Conservation (phyloP, 2,797 vertebrate genomes). For the Gymnoscopelus microlampas region DNA sequence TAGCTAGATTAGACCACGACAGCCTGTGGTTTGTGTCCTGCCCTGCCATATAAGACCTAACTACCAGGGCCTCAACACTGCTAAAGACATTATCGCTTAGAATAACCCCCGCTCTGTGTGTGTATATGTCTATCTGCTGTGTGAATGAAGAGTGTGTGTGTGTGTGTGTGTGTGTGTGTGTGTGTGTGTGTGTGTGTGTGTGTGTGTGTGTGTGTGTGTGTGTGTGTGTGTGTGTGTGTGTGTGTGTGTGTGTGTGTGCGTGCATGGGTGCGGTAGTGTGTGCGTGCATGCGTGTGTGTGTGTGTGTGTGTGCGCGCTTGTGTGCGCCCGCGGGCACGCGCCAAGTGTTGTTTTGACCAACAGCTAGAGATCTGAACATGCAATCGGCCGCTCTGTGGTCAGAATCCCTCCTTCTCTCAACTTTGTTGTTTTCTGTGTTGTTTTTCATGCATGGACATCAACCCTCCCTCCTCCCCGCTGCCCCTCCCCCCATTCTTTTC, state of each 20-base stretch:
- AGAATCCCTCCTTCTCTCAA: constrained; percentile 32
- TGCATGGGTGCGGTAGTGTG: constrained; percentile 14
- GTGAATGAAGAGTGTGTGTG: background rate
- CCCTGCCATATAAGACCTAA: constrained; percentile 46
- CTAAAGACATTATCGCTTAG: constrained; percentile 76
- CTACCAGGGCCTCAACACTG: constrained; percentile 54
- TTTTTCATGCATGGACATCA: constrained; percentile 60
- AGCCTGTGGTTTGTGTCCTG: constrained; percentile 49
- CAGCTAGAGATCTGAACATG: constrained; percentile 70
- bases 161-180: constrained; percentile 12
- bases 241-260: background rate
- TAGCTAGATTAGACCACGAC: constrained; percentile 35
- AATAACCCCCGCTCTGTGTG: constrained; percentile 59
- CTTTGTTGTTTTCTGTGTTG: constrained; percentile 54
- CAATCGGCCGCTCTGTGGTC: constrained; percentile 67
- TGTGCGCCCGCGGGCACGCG: constrained; percentile 3
- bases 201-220: constrained; percentile 32
- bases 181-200: constrained; percentile 19
- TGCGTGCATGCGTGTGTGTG: constrained; percentile 29
- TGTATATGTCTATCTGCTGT: background rate
- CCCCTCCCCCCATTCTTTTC: constrained; percentile 51
- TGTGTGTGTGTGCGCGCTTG: constrained; percentile 27
- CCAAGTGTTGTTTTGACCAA: constrained; percentile 64
- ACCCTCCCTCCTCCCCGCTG: constrained; percentile 20
- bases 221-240: constrained; percentile 23